phyloP scores from a whole-genome alignment of 2,888 invertebrate species.

The Leptopilina drosophilae region DNA sequence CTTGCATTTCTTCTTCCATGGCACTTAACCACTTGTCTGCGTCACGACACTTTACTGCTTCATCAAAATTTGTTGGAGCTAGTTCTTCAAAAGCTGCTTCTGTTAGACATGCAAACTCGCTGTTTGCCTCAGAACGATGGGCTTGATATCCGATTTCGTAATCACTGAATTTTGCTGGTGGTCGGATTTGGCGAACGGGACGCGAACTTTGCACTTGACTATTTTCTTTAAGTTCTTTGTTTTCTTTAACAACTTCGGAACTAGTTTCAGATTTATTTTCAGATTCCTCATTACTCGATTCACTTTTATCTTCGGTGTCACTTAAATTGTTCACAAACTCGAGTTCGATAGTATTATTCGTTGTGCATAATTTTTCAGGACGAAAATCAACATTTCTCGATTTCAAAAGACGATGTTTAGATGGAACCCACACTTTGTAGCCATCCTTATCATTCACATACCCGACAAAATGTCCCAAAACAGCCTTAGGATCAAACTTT shows the following conservation, averaged over 20 bases:
- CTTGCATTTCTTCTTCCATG: constrained; percentile 44
- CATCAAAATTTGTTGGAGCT: constrained; percentile 43
- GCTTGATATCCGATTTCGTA: constrained; percentile 15
- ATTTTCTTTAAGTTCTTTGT: constrained; percentile 17
- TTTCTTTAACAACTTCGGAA: neutral
- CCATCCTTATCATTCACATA: too few relatives aligned
- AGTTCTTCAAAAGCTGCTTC: constrained; percentile 45
- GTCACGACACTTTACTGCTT: constrained; percentile 40
- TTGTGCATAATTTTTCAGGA: too few relatives aligned
- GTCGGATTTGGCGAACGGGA: constrained; percentile 31
- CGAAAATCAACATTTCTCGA: too few relatives aligned
- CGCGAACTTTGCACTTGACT: constrained; percentile 10
- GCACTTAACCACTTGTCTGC: constrained; percentile 44
- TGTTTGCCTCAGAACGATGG: constrained; percentile 43
- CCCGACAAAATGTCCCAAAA: too few relatives aligned
- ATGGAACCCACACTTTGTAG: too few relatives aligned
- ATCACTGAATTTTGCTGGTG: constrained; percentile 28
- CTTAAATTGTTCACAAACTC: too few relatives aligned
- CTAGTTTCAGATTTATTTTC: constrained; percentile 19
- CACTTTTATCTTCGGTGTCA: too few relatives aligned
- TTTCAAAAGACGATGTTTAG: too few relatives aligned
- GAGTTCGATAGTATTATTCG: too few relatives aligned
- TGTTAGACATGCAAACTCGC: constrained; percentile 43
- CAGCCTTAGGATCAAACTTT: too few relatives aligned
- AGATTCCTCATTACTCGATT: too few relatives aligned